Evolutionary conservation across 2,888 invertebrate species (phyloP).

Genomic region (Agonopterix heracliana): DNA sequence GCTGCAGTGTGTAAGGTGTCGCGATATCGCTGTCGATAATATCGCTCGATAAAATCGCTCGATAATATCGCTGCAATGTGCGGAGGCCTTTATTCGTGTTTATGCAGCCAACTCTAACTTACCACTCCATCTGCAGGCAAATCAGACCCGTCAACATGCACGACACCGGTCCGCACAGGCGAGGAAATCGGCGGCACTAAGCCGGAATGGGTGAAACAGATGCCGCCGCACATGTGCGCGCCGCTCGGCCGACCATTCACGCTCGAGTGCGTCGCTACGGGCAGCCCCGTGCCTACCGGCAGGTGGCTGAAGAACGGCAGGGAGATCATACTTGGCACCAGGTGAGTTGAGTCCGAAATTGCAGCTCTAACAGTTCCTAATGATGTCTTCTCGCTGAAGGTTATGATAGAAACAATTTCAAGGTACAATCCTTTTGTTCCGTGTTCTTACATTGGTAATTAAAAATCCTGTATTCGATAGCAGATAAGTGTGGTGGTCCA

Average conservation of each 20-base stretch:
- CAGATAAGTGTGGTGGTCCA: too few relatives aligned
- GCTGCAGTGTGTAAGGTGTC: too few relatives aligned
- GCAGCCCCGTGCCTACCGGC: constrained; percentile 91
- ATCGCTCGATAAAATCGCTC: too few relatives aligned
- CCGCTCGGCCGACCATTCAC: constrained; percentile 89
- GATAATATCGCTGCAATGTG: too few relatives aligned
- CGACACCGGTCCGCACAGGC: constrained; percentile 93
- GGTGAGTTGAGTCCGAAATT: constrained; percentile 29
- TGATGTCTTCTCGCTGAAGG: too few relatives aligned
- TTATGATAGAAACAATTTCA: too few relatives aligned
- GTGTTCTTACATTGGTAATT: too few relatives aligned
- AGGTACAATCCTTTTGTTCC: too few relatives aligned
- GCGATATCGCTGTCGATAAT: too few relatives aligned
- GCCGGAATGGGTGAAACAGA: constrained; percentile 90
- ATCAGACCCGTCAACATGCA: constrained; percentile 92
- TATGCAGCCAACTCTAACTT: background rate
- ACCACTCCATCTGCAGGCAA: constrained; percentile 63
- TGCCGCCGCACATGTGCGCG: constrained; percentile 85
- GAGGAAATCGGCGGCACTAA: constrained; percentile 93
- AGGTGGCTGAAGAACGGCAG: constrained; percentile 95
- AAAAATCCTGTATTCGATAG: too few relatives aligned
- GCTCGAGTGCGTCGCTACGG: constrained; percentile 91
- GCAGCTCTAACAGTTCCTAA: too few relatives aligned
- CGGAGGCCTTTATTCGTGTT: too few relatives aligned
- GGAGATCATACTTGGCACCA: constrained; percentile 87